A percentile compares a stretch with the other conserved stretches of the same genome.
Evolutionary conservation across 2,113 vertebrate species (phyloP).

Genomic region (Mirounga angustirostris): DNA sequence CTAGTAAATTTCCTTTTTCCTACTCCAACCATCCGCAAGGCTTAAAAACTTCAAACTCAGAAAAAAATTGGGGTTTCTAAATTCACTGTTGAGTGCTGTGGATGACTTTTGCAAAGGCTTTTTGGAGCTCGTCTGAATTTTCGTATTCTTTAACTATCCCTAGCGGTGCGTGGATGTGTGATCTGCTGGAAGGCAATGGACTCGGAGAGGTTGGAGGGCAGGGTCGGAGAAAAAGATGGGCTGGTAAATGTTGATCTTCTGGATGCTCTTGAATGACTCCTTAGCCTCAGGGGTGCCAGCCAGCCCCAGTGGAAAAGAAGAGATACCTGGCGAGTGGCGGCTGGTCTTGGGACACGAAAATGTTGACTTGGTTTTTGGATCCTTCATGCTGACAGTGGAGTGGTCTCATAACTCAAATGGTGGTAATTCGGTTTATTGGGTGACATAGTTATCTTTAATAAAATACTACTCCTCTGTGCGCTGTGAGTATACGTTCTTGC

Average conservation of each 20-base stretch:
- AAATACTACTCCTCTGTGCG: slow-evolving; percentile 74
- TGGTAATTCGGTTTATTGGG: slow-evolving; percentile 16
- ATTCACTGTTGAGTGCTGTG: slow-evolving; percentile 87
- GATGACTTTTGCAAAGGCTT: slow-evolving; percentile 84
- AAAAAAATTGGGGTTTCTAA: slow-evolving; percentile 90
- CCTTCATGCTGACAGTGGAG: background rate
- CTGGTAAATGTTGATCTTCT: slow-evolving; percentile 52
- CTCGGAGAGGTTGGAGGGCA: slow-evolving; percentile 79
- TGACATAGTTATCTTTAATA: slow-evolving; percentile 81
- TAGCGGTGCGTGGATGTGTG: slow-evolving; percentile 72
- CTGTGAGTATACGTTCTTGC: slow-evolving; percentile 67
- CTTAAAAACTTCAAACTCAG: slow-evolving; percentile 93
- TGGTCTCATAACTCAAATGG: slow-evolving; percentile 60
- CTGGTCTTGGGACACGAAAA: slow-evolving; percentile 33
- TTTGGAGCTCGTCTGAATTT: slow-evolving; percentile 84
- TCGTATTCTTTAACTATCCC: slow-evolving; percentile 74
- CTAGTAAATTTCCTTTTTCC: slow-evolving; percentile 97
- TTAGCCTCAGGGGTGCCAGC: slow-evolving; percentile 58
- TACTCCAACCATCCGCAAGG: slow-evolving; percentile 92
- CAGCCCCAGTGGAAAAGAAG: slow-evolving; percentile 48
- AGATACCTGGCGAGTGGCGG: slow-evolving; percentile 53
- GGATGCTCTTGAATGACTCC: slow-evolving; percentile 74
- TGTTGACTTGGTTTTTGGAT: slow-evolving; percentile 76
- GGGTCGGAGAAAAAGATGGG: slow-evolving; percentile 72
- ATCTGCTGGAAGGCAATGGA: slow-evolving; percentile 52